Evolutionary conservation across 2,113 vertebrate species (phyloP).

Genomic region (Sula dactylatra): DNA sequence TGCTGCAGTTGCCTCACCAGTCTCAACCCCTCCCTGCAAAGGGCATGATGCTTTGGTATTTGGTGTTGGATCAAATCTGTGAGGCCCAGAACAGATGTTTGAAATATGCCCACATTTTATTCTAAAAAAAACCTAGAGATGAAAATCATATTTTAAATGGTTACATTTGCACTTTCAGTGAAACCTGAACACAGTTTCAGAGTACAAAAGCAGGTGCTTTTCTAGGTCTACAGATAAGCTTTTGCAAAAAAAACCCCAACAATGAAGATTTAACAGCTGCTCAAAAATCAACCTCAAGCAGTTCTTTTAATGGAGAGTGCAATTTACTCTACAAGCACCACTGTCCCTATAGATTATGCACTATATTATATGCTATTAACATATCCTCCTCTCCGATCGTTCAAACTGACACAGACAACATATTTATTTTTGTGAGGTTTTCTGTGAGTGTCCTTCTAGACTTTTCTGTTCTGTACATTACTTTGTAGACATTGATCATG

Average conservation of each 20-base stretch:
- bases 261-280: not conserved
- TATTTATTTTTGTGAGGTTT: not conserved
- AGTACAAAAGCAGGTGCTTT: not conserved
- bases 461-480: not conserved
- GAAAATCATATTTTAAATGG: not conserved
- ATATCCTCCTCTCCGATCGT: fast-evolving
- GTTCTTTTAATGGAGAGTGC: not conserved
- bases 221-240: not conserved
- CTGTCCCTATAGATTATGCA: not conserved
- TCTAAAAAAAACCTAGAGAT: not conserved
- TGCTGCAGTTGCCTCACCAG: not conserved
- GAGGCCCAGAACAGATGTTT: not conserved
- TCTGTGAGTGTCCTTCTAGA: not conserved
- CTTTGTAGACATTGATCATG: not conserved
- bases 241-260: fast-evolving
- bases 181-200: not conserved
- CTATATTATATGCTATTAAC: not conserved
- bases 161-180: not conserved
- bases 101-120: not conserved
- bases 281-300: not conserved
- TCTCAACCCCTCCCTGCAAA: fast-evolving
- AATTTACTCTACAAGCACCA: not conserved
- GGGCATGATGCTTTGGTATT: not conserved
- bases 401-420: not conserved
- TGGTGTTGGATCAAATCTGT: not conserved